Evolutionary conservation across 2,113 vertebrate species (phyloP).

Genomic region (Otolemur garnettii): DNA sequence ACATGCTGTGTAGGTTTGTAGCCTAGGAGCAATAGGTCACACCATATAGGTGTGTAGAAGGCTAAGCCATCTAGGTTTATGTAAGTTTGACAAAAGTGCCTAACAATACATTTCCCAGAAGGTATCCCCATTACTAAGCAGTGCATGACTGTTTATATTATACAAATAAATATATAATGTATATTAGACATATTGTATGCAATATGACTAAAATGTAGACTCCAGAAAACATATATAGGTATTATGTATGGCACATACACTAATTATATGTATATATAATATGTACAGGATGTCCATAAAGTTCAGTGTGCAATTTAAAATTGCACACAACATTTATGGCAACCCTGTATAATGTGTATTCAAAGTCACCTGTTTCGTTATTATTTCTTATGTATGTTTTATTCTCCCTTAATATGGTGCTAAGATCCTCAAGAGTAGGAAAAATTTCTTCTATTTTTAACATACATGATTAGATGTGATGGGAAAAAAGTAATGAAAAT

Average conservation of each 20-base stretch:
- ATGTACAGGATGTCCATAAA: too few species aligned
- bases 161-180: not conserved
- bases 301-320: too few species aligned
- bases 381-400: not conserved
- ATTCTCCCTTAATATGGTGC: not conserved
- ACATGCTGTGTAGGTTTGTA: not conserved
- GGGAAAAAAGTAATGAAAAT: conserved; percentile 13
- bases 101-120: not conserved
- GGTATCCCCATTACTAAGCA: not conserved
- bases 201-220: not conserved
- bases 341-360: too few species aligned
- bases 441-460: not conserved
- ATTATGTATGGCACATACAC: not conserved
- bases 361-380: not conserved
- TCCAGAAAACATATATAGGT: not conserved
- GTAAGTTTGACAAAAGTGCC: not conserved
- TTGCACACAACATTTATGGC: too few species aligned
- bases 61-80: not conserved
- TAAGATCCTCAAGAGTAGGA: not conserved
- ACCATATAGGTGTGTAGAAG: not conserved
- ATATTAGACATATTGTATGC: not conserved
- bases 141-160: not conserved
- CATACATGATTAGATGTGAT: conserved; percentile 9
- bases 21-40: not conserved
- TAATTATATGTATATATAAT: not conserved